Evolutionary conservation across 2,113 vertebrate genomes (phyloP).

Genomic region (Trinectes maculatus): DNA sequence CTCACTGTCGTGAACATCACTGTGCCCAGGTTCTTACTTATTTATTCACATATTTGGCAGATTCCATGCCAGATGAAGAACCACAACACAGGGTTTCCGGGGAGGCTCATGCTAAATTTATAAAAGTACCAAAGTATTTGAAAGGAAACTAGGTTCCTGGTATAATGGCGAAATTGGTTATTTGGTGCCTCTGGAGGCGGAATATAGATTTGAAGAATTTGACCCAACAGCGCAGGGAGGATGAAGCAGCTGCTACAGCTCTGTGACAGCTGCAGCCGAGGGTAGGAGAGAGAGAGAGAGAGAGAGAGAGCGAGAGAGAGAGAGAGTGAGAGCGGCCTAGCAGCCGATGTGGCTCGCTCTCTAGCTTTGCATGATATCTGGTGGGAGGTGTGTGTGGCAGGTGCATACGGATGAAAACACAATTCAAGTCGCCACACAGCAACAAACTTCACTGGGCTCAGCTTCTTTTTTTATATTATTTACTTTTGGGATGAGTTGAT

Average conservation of each 20-base stretch:
- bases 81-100: background rate
- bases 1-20: background rate
- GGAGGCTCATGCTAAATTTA: background rate
- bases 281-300: background rate
- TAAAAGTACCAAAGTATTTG: background rate
- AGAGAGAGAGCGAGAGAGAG: too few relatives aligned
- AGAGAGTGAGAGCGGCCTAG: background rate
- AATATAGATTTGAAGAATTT: conserved; percentile 9
- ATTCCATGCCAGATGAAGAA: background rate
- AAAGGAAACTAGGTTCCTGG: background rate
- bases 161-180: background rate
- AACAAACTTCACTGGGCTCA: background rate
- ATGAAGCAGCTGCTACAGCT: background rate
- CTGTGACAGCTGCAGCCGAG: background rate
- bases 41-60: background rate
- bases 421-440: background rate
- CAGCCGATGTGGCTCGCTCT: background rate
- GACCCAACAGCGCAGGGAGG: background rate
- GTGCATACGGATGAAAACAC: background rate
- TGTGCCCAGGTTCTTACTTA: background rate
- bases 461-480: background rate
- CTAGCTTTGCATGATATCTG: background rate
- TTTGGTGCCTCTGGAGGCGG: background rate
- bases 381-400: conserved; percentile 8
- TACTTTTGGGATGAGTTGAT: background rate